phyloP scores from a whole-genome alignment of 2,888 invertebrate species.

The Apocheima hispidaria region DNA sequence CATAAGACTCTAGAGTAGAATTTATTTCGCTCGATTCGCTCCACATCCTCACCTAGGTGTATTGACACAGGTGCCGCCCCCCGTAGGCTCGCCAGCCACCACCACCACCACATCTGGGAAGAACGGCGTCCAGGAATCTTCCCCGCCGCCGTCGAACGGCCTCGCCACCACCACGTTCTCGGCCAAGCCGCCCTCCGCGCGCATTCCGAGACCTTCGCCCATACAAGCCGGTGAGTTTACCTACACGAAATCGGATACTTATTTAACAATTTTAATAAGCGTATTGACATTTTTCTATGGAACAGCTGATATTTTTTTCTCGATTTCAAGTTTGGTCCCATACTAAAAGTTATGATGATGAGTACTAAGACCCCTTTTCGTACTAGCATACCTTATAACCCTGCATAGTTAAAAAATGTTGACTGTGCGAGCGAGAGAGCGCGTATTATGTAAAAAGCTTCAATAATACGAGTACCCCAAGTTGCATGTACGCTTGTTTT shows the following conservation, averaged over 20 bases:
- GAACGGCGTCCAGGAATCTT: conserved; percentile 66
- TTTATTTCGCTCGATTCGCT: not conserved
- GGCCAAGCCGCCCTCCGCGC: conserved; percentile 68
- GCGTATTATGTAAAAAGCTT: too few relatives aligned
- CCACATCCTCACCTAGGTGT: too few relatives aligned
- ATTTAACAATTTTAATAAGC: too few relatives aligned
- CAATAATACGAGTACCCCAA: conserved; percentile 20
- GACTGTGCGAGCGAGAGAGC: too few relatives aligned
- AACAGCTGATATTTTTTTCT: too few relatives aligned
- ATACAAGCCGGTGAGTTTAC: conserved; percentile 65
- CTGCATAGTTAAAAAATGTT: too few relatives aligned
- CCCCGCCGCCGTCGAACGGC: conserved; percentile 62
- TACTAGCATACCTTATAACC: too few relatives aligned
- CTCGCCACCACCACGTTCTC: conserved; percentile 52
- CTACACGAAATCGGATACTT: not conserved
- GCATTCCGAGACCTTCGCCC: conserved; percentile 62
- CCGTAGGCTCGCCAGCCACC: conserved; percentile 51
- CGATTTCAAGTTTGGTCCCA: too few relatives aligned
- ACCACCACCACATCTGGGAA: conserved; percentile 58
- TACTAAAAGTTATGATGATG: too few relatives aligned
- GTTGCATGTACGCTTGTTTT: conserved; percentile 70
- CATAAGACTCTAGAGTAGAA: not conserved
- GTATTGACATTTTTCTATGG: too few relatives aligned
- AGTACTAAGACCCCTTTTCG: too few relatives aligned
- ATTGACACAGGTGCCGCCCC: conserved; percentile 57